Conservation (phyloP, 2,888 invertebrate genomes). For the Aphidius colemani region DNA sequence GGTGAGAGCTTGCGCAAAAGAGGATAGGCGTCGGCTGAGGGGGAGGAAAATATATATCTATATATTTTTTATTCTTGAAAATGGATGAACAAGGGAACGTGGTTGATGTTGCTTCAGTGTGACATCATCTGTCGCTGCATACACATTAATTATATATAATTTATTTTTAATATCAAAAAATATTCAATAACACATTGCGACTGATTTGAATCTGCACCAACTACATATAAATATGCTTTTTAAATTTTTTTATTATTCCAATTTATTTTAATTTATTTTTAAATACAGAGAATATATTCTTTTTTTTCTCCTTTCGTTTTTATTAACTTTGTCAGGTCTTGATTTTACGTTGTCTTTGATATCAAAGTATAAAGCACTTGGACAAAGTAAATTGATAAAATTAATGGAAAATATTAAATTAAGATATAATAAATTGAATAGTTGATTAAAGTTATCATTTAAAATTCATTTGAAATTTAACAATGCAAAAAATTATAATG, state of each 20-base stretch:
- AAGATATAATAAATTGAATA: too few species aligned
- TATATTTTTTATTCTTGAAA: too few species aligned
- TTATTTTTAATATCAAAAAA: neutral
- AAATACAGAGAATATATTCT: too few species aligned
- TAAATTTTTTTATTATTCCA: too few species aligned
- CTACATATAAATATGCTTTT: too few species aligned
- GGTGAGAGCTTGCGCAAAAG: conserved; percentile 42
- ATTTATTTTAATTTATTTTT: too few species aligned
- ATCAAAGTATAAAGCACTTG: neutral
- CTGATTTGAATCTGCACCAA: neutral
- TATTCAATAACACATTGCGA: neutral
- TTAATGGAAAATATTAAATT: too few species aligned
- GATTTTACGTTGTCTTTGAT: neutral
- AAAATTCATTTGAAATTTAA: too few species aligned
- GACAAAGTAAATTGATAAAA: too few species aligned
- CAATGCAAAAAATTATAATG: too few species aligned
- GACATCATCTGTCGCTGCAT: conserved; percentile 45
- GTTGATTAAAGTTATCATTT: too few species aligned
- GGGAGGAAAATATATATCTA: conserved; percentile 26
- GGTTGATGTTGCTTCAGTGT: conserved; percentile 43
- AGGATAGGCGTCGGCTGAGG: conserved; percentile 52
- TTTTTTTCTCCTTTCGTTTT: neutral
- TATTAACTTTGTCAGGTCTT: neutral
- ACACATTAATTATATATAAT: conserved; percentile 40
- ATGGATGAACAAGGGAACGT: conserved; percentile 20